Evolutionary conservation across 2,797 vertebrate species (phyloP).

Genomic region (Poeciliopsis infans): DNA sequence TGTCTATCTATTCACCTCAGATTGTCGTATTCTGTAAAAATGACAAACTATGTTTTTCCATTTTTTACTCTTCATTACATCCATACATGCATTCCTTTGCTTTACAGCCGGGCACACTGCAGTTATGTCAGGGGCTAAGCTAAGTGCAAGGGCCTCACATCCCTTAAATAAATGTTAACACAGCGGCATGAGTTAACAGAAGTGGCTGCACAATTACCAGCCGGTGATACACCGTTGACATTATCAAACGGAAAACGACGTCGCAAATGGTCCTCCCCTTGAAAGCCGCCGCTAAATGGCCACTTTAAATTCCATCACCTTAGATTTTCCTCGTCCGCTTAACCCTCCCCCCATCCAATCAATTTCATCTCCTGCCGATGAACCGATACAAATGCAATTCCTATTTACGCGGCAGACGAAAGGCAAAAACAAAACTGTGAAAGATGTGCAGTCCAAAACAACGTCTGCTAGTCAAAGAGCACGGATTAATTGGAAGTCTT

Average conservation of each 20-base stretch:
- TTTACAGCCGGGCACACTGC: conserved; percentile 36
- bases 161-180: conserved; percentile 77
- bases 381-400: conserved; percentile 67
- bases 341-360: conserved; percentile 53
- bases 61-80: conserved; percentile 32
- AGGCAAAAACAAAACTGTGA: conserved; percentile 71
- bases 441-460: conserved; percentile 58
- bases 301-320: conserved; percentile 78
- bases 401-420: conserved; percentile 60
- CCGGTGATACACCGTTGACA: conserved; percentile 67
- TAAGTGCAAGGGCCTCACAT: conserved; percentile 60
- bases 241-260: conserved; percentile 73
- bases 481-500: conserved; percentile 81
- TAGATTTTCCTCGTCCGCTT: conserved; percentile 34
- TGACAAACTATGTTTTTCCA: conserved; percentile 21
- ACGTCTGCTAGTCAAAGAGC: conserved; percentile 69
- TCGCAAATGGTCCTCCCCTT: conserved; percentile 60
- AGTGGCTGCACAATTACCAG: conserved; percentile 71
- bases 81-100: conserved; percentile 17
- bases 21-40: conserved; percentile 9
- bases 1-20: conserved; percentile 3
- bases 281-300: conserved; percentile 64
- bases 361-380: conserved; percentile 66
- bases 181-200: conserved; percentile 67
- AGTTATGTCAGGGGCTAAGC: conserved; percentile 57